phyloP scores from a whole-genome alignment of 1,140 invertebrate genomes.

The Tetramorium simillimum region DNA sequence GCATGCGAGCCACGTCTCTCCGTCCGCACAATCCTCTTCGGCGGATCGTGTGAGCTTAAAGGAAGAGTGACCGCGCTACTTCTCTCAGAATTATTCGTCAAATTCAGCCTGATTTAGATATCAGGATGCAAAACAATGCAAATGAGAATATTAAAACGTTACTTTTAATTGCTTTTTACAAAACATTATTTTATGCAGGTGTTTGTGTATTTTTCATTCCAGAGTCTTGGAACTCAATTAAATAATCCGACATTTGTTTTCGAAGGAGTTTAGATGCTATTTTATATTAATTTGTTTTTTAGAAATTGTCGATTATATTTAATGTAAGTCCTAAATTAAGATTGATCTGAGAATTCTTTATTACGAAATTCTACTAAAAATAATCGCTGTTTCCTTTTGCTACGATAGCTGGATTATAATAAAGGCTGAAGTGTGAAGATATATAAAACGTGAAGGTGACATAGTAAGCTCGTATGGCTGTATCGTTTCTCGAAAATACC shows the following conservation, averaged over 20 bases:
- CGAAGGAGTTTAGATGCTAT: background rate
- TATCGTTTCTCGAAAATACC: conserved; percentile 67
- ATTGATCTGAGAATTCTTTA: background rate
- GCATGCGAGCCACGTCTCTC: background rate
- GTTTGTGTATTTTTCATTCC: background rate
- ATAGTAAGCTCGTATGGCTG: conserved; percentile 33
- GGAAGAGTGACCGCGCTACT: background rate
- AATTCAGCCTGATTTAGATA: background rate
- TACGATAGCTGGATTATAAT: conserved; percentile 2
- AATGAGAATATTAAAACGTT: background rate
- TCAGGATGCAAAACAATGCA: background rate
- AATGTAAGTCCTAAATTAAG: background rate
- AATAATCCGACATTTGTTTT: background rate
- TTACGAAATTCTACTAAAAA: background rate
- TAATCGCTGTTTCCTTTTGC: background rate
- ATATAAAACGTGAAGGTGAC: conserved; percentile 39
- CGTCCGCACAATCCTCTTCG: background rate
- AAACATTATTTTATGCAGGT: background rate
- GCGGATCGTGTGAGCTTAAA: background rate
- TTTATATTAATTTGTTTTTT: background rate
- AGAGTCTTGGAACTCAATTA: background rate
- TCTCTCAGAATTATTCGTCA: background rate
- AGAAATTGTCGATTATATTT: background rate
- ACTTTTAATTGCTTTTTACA: background rate
- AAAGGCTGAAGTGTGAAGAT: conserved; percentile 25